A percentile compares a stretch with the other conserved stretches of the same genome.
Conservation (phyloP, 2,888 invertebrate species). For the Diplolepis rosae region DNA sequence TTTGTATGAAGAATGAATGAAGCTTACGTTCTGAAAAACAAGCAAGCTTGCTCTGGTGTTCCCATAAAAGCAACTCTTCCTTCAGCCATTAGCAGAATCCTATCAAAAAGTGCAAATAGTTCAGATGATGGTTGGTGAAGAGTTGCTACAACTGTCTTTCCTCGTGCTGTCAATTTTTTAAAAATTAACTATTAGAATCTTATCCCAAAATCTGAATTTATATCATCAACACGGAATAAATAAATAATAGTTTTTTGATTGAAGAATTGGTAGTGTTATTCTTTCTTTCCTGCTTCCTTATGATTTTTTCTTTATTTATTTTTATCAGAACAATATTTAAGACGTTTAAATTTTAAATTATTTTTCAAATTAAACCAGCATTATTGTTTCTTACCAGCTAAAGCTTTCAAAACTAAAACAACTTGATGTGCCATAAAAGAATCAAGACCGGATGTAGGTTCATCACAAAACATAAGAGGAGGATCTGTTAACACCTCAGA, state of each 20-base stretch:
- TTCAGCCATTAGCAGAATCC: conserved; percentile 91
- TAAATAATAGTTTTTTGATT: no score
- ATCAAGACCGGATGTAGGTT: conserved; percentile 97
- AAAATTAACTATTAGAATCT: no score
- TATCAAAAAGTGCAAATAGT: conserved; percentile 91
- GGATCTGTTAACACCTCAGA: conserved; percentile 98
- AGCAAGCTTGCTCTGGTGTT: conserved; percentile 83
- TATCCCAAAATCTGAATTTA: no score
- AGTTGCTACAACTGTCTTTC: conserved; percentile 93
- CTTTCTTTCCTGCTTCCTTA: no score
- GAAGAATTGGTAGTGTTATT: no score
- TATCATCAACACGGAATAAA: no score
- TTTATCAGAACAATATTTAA: no score
- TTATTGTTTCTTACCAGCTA: conserved; percentile 75
- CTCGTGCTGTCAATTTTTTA: conserved; percentile 75
- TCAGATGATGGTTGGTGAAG: conserved; percentile 98
- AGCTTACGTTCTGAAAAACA: conserved; percentile 86
- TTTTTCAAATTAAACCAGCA: neutral
- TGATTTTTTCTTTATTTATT: neutral
- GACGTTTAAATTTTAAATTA: no score
- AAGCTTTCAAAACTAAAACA: conserved; percentile 80
- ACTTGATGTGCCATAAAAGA: conserved; percentile 98
- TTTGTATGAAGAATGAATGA: neutral
- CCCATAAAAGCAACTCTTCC: conserved; percentile 93
- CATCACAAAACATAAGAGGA: conserved; percentile 95